Evolutionary conservation across 2,888 invertebrate genomes (phyloP).

Genomic region (Hypomecis punctinalis): DNA sequence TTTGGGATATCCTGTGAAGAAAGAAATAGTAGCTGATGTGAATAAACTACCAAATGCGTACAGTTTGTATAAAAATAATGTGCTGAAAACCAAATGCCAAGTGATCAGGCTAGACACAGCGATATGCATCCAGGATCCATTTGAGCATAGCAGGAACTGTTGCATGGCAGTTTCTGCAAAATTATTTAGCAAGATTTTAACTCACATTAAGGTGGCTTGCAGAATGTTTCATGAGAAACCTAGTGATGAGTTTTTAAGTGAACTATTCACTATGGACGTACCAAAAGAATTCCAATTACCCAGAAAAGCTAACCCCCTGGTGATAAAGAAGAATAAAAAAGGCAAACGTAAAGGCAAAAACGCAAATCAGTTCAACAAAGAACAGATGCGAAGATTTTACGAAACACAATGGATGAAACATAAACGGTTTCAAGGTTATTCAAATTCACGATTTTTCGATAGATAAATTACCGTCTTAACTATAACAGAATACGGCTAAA

Average conservation of each 20-base stretch:
- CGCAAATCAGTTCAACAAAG: background rate
- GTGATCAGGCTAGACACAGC: conserved; percentile 59
- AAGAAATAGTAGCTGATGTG: conserved; percentile 60
- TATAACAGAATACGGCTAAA: too few relatives aligned
- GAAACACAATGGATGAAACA: background rate
- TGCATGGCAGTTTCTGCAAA: conserved; percentile 55
- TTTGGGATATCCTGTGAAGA: conserved; percentile 77
- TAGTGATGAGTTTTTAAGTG: conserved; percentile 45
- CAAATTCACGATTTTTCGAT: too few relatives aligned
- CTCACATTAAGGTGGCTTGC: conserved; percentile 49
- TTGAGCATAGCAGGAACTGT: conserved; percentile 84
- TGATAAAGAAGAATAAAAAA: background rate
- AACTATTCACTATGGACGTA: conserved; percentile 39
- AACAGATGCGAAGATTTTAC: background rate
- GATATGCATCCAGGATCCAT: conserved; percentile 87
- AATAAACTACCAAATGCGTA: conserved; percentile 57
- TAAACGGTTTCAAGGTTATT: background rate
- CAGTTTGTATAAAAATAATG: conserved; percentile 65
- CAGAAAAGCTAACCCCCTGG: background rate
- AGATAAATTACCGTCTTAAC: too few relatives aligned
- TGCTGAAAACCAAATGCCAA: conserved; percentile 45
- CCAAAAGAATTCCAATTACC: background rate
- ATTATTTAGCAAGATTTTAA: conserved; percentile 44
- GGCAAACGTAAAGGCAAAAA: background rate
- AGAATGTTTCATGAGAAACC: conserved; percentile 46